Evolutionary conservation across 2,797 vertebrate species (phyloP).

Genomic region (Hyperoplus immaculatus): DNA sequence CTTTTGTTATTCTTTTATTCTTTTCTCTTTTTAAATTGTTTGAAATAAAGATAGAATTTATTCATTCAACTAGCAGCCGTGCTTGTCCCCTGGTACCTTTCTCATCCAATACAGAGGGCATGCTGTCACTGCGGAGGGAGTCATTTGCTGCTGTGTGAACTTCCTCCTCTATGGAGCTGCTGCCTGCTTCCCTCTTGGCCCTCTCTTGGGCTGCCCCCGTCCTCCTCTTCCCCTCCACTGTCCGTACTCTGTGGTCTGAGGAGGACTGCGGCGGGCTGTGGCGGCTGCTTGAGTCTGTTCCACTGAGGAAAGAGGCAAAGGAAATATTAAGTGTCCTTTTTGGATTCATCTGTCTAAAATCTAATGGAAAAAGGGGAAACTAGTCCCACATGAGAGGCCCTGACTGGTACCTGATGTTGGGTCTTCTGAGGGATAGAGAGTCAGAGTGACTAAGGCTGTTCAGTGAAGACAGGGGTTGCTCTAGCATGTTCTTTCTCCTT

Average conservation of each 20-base stretch:
- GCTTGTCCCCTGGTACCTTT: constrained; percentile 85
- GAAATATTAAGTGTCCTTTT: neutral
- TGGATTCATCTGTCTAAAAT: neutral
- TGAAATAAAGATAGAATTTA: too few species aligned
- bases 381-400: neutral
- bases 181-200: constrained; percentile 79
- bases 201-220: constrained; percentile 57
- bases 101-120: constrained; percentile 88
- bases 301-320: constrained; percentile 45
- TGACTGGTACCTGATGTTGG: constrained; percentile 85
- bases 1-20: too few species aligned
- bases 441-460: constrained; percentile 88
- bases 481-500: constrained; percentile 64
- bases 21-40: too few species aligned
- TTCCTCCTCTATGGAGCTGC: constrained; percentile 90
- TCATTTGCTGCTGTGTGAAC: constrained; percentile 85
- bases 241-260: constrained; percentile 65
- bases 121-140: constrained; percentile 87
- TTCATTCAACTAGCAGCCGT: neutral
- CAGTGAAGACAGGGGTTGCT: constrained; percentile 79
- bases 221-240: constrained; percentile 52
- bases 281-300: constrained; percentile 81
- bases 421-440: constrained; percentile 87
- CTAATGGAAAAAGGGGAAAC: neutral
- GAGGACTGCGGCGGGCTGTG: constrained; percentile 83